Conservation (phyloP, 2,113 vertebrate species). For the Siniperca chuatsi region DNA sequence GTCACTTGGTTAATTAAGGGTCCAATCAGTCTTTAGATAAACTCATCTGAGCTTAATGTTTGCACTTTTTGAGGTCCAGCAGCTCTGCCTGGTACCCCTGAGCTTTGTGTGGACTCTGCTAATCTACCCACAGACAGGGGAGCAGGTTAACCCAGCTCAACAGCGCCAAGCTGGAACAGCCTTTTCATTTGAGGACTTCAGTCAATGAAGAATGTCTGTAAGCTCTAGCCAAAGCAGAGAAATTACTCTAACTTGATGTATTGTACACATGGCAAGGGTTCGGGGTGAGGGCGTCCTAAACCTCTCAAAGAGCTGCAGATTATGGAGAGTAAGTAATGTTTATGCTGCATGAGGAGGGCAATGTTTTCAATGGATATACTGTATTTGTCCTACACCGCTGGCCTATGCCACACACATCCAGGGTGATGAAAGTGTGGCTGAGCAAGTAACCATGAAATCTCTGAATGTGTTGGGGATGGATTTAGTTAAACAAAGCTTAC, state of each 20-base stretch:
- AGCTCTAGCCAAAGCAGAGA: constrained; percentile 87
- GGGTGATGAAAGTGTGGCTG: constrained; percentile 63
- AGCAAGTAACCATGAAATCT: constrained; percentile 69
- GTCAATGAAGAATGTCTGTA: constrained; percentile 94
- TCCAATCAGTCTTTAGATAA: constrained; percentile 90
- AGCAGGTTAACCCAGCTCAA: constrained; percentile 89
- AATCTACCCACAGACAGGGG: constrained; percentile 92
- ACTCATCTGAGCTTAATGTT: constrained; percentile 94
- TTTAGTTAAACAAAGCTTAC: constrained; percentile 57
- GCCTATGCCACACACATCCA: constrained; percentile 67
- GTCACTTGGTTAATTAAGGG: constrained; percentile 96
- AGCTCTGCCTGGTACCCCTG: constrained; percentile 96
- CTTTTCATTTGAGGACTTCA: constrained; percentile 90
- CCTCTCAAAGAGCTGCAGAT: constrained; percentile 82
- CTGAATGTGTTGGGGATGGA: constrained; percentile 44
- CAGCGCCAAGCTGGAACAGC: constrained; percentile 87
- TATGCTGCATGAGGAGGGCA: constrained; percentile 58
- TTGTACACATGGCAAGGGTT: constrained; percentile 76
- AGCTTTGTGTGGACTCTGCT: constrained; percentile 85
- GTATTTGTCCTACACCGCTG: constrained; percentile 62
- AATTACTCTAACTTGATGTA: constrained; percentile 88
- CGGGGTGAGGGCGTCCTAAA: constrained; percentile 80
- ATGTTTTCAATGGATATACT: constrained; percentile 67
- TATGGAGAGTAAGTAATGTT: constrained; percentile 72
- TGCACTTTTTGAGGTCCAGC: constrained; percentile 89